Evolutionary conservation across 2,888 invertebrate genomes (phyloP).

Genomic region (Thereva unica): DNA sequence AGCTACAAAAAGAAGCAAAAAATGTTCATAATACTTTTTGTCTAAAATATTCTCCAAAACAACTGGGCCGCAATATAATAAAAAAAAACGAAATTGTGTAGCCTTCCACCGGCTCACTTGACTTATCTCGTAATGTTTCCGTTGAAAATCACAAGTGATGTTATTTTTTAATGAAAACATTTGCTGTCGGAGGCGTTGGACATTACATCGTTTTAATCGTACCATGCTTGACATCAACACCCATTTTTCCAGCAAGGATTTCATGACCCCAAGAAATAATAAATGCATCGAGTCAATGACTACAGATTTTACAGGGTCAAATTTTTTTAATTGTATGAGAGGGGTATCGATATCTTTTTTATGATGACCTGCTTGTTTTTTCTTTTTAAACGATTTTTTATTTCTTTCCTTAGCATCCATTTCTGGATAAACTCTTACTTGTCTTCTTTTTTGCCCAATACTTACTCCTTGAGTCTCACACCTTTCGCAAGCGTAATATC

Average conservation of each 20-base stretch:
- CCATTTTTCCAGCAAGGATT: slow-evolving; percentile 1
- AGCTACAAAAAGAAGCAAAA: neutral
- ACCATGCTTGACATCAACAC: neutral
- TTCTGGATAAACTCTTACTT: neutral
- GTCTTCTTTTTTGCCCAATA: neutral
- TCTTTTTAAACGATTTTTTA: neutral
- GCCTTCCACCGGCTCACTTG: neutral
- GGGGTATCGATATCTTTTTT: neutral
- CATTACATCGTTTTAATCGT: neutral
- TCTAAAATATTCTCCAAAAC: slow-evolving; percentile 9
- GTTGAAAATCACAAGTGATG: neutral
- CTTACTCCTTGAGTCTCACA: neutral
- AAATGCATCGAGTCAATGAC: neutral
- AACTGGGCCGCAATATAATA: slow-evolving; percentile 5
- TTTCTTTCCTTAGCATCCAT: neutral
- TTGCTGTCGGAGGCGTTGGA: neutral
- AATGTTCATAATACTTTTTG: neutral
- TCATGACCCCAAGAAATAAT: neutral
- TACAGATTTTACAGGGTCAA: neutral
- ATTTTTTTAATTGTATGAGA: too few relatives aligned
- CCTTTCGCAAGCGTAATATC: neutral
- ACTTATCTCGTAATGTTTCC: neutral
- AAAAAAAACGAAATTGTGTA: slow-evolving; percentile 4
- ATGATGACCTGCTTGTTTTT: neutral
- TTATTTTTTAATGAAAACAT: neutral